Base-by-base conservation (phyloP, 2,797 vertebrate genomes). In the Mastacembelus armatus region DNA sequence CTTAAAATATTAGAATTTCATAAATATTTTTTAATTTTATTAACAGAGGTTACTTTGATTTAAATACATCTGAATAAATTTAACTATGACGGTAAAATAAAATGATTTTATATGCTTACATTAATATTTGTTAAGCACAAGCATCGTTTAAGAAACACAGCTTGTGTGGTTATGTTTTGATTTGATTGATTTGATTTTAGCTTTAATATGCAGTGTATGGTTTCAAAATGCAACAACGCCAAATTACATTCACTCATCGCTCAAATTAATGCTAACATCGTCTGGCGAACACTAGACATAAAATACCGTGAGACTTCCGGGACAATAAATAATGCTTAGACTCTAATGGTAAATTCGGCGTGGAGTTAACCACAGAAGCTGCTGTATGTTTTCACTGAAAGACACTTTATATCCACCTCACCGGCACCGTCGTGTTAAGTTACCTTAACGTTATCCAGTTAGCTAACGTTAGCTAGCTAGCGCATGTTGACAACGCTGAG, bases 241-340 rank as follows among this genome's bases (percentile, higher is more conserved):
- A 14, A 26, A 40, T 1, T 7, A 0, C 4, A 1, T 63, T 56
- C 22, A 45, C 10, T 59, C 38, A 52, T 11, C 2, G 1, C 0
- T 32, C 3, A 65, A 50, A 32, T 39, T 29, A 42, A 54, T 0
- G 10, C 0, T 3, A 8, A 0, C 2, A 3, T 38, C 0, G 4
- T 15, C 12, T 48, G 11, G 1, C 11, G 0, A 24, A 12, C 4
- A 14, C 7, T 0, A 18, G 33, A 21, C 5, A 10, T 0, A 2
- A 0, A 16, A 56, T 10, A 27, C 0, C n/a, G n/a, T 7, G 1
- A n/a, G 0, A 35, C 0, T 10, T 27, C 27, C 0, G 18, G 2
- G 2, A 11, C 1, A 26, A 2, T 0, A 3, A 30, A 1, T 0
- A 33, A 1, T 1, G 0, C 0, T 19, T 0, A 14, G 0, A 0